Conservation (phyloP, 2,113 vertebrate species). For the Phoenicopterus ruber region DNA sequence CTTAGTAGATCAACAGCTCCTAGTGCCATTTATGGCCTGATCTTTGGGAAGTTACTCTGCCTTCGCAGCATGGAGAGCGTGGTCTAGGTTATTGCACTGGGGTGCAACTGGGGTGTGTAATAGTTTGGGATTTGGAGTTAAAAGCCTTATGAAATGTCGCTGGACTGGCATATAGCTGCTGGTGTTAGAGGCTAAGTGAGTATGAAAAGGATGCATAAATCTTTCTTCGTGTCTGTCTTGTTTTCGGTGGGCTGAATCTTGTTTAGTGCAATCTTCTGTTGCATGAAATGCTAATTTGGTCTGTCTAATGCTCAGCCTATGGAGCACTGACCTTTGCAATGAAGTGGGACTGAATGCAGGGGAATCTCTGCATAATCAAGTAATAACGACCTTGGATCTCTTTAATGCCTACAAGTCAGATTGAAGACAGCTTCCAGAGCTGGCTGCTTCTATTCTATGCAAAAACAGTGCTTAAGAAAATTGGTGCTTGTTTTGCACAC, state of each 20-base stretch:
- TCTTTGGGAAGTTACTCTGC: not conserved
- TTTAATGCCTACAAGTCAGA: not conserved
- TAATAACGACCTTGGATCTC: not conserved
- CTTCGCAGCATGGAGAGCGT: rapidly evolving
- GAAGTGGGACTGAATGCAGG: not conserved
- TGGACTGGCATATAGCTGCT: not conserved
- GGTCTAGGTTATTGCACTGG: too few relatives aligned
- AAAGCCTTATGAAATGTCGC: not conserved
- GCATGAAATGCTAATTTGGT: not conserved
- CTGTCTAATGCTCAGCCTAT: not conserved
- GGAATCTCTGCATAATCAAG: not conserved
- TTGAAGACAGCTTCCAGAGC: not conserved
- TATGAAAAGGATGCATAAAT: not conserved
- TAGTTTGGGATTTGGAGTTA: not conserved
- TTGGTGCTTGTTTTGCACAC: not conserved
- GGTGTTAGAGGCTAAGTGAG: not conserved
- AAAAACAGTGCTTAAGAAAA: not conserved
- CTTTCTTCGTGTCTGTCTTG: not conserved
- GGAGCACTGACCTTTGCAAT: not conserved
- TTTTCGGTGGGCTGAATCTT: not conserved
- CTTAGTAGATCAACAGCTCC: not conserved
- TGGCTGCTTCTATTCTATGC: not conserved
- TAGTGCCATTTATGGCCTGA: rapidly evolving
- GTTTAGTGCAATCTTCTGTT: rapidly evolving
- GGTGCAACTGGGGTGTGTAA: not conserved